Base-by-base conservation (phyloP, 2,797 vertebrate species). In the Lates japonicus region DNA sequence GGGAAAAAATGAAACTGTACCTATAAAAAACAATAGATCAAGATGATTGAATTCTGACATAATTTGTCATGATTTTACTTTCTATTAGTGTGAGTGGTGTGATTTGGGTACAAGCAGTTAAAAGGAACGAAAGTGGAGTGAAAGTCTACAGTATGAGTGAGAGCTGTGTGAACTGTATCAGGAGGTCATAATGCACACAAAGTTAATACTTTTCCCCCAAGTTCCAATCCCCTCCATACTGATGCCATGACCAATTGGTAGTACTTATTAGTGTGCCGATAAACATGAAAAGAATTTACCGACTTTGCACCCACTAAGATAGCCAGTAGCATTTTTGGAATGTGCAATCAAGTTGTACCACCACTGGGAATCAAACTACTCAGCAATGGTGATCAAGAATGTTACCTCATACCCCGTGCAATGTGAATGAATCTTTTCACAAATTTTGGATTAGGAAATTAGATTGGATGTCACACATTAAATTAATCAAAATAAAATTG, bases 1-100 rank as follows among this genome's bases (percentile, higher is more conserved):
- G 3, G 13, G 16, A 19, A 54, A 41, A 66, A 48, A 22, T 52
- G 14, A 39, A 54, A 41, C 13, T 35, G 48, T 55, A 61, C 4
- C 22, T 1, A 69, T 14, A 52, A 62, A 81, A 64, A 82, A 81
- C 64, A 83, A 84, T 84, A 68, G 33, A 81, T 68, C 42, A 54
- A 33, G 20, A 65, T 42, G 42, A 55, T 14, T 55, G 8, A 57
- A 70, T 75, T 82, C 37, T 48, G 31, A 37, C 29, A 54, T 14
- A 3, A 16, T 52, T 16, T 64, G 42, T 54, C 7, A 11, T 51
- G 42, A 16, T 12, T 72, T 73, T 25, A 39, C 62, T 61, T 44
- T 63, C 33, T 72, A 5, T 1, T 48, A 6, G 2, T 51, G 42
- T 60, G 54, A 46, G 14, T 25, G 2, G 17, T 29, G 10, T 19